These are phyloP conservation scores for Arrhamphus sclerolepis DNA, from an alignment of 2,797 vertebrate genomes.

Conservation along the genomic window DNA sequence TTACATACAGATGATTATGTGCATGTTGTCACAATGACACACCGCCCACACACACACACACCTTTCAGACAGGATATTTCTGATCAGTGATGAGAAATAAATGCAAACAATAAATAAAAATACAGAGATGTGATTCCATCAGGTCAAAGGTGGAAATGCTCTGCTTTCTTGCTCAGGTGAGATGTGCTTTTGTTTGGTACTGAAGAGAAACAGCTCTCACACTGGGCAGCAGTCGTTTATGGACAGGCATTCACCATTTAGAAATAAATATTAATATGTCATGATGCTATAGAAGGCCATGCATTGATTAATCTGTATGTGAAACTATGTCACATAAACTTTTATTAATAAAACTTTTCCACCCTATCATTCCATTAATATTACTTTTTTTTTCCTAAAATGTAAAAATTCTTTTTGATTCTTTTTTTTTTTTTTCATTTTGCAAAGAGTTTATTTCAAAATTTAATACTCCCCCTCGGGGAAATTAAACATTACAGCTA, in stretches of 20 bases:
- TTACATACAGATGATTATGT: neutral
- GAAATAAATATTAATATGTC: too few species aligned
- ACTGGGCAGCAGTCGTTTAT: too few species aligned
- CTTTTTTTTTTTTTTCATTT: neutral
- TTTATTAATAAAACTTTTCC: conserved; percentile 18
- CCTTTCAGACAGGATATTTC: neutral
- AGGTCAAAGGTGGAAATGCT: too few species aligned
- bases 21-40: neutral
- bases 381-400: conserved; percentile 78
- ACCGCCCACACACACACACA: too few species aligned
- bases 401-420: conserved; percentile 45
- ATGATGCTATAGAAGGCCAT: conserved; percentile 3
- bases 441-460: too few species aligned
- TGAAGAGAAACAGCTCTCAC: too few species aligned
- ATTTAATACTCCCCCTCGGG: too few species aligned
- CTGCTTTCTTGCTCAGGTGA: too few species aligned
- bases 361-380: conserved; percentile 43
- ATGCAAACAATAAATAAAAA: neutral
- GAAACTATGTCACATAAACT: conserved; percentile 20
- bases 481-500: too few species aligned
- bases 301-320: conserved; percentile 18
- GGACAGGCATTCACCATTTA: too few species aligned
- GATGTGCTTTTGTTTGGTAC: too few species aligned
- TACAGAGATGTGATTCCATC: neutral
- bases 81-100: neutral